Conservation (phyloP, 2,888 invertebrate genomes). For the Glyphotaelius pellucidus region DNA sequence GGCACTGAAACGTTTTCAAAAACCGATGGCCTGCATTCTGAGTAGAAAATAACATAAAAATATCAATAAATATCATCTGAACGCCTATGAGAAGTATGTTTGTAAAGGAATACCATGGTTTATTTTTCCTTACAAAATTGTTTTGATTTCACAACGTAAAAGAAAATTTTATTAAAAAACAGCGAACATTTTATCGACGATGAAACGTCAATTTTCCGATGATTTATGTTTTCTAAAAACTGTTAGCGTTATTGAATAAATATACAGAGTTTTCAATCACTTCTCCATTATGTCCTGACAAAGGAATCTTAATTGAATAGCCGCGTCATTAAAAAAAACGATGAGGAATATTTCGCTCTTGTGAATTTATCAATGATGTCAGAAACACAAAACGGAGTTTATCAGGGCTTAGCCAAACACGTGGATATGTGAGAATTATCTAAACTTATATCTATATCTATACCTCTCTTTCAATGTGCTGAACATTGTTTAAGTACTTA, state of each 20-base stretch:
- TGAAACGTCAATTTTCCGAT: neutral
- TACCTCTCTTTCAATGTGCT: neutral
- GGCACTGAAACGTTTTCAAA: neutral
- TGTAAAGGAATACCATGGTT: neutral
- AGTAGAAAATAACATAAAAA: neutral
- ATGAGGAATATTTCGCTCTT: conserved; percentile 14
- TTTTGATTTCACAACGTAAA: neutral
- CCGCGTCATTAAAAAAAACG: neutral
- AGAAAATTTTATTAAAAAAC: neutral
- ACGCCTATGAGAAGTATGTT: neutral
- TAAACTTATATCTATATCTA: too few relatives aligned
- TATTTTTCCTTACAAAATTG: too few relatives aligned
- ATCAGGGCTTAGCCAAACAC: neutral
- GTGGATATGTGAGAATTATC: neutral
- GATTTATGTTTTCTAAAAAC: neutral
- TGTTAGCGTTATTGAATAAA: conserved; percentile 30
- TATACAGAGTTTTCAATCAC: conserved; percentile 22
- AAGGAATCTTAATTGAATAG: conserved; percentile 28
- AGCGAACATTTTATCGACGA: neutral
- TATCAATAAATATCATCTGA: neutral
- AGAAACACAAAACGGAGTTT: neutral
- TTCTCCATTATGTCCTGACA: conserved; percentile 27
- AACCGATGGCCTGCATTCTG: neutral
- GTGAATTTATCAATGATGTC: conserved; percentile 40
- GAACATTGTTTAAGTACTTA: neutral